Evolutionary conservation across 1,140 invertebrate genomes (phyloP), one percentile per base, ranked within the genome.

Genomic region (Rhopalosiphum padi): DNA sequence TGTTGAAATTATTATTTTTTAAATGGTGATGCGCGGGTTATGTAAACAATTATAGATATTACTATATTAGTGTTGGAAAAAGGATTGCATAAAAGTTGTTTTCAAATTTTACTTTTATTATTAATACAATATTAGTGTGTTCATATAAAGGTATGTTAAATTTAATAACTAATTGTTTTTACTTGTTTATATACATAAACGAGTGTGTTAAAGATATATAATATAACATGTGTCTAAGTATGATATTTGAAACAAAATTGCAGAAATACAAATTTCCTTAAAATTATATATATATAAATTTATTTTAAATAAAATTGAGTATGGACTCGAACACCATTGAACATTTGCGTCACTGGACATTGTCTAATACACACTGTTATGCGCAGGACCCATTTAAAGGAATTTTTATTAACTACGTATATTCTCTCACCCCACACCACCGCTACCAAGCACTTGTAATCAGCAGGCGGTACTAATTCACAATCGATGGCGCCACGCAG

Each of bases 251-350:
- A 9, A 68, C 15, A 68, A 68, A 68, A n/a, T n/a, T n/a, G 18
- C 11, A 68, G 3, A 68, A 68, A 15, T 68, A 68, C 30, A 68
- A 68, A n/a, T 68, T 68, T 30, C n/a, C 30, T 68, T 68, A 46
- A 68, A 11, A 68, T 68, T 11, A 68, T 68, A 18, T 11, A 68
- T 68, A 18, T 68, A n/a, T 68, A 68, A n/a, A n/a, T 68, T n/a
- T 46, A 46, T 9, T 68, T 68, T 3, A 68, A 68, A 55, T 41
- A 51, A 68, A 68, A 68, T 68, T n/a, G 4, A 3, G 11, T 15
- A 15, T 0, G 30, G 2, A 30, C 11, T 68, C n/a, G 0, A 8
- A 8, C 8, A 2, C 55, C 7, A 1, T 2, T 25, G 8, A 9
- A 55, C 7, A 55, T 55, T n/a, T 51, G 48, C 55, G 48, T 51